Evolutionary conservation across 2,888 invertebrate genomes (phyloP).

Genomic region (Acrobasis suavella): DNA sequence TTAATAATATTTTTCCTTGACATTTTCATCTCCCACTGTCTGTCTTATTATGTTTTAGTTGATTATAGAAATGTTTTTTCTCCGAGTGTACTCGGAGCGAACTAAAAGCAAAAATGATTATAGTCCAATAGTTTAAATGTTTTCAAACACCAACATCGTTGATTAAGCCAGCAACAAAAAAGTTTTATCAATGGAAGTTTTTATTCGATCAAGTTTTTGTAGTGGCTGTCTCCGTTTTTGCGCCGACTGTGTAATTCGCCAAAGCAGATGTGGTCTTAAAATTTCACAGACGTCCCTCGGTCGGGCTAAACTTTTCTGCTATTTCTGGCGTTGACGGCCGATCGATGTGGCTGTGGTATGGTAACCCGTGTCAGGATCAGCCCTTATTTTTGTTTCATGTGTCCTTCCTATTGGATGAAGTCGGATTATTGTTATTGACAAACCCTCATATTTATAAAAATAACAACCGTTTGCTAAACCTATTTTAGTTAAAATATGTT

Average conservation of each 20-base stretch:
- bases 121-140: not conserved
- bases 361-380: conserved; percentile 27
- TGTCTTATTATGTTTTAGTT: conserved; percentile 5
- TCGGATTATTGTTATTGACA: conserved; percentile 1
- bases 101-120: not conserved
- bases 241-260: conserved; percentile 1
- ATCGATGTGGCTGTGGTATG: conserved; percentile 27
- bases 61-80: conserved; percentile 9
- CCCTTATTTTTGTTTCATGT: conserved; percentile 21
- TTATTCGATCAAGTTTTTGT: not conserved
- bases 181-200: not conserved
- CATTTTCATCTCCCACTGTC: conserved; percentile 17
- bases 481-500: too few relatives aligned
- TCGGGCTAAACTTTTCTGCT: conserved; percentile 35
- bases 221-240: not conserved
- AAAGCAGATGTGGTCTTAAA: conserved; percentile 28
- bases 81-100: not conserved
- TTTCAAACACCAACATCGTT: not conserved
- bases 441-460: too few relatives aligned
- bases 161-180: not conserved
- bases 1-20: conserved; percentile 26
- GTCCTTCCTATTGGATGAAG: not conserved
- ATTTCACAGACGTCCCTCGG: conserved; percentile 36
- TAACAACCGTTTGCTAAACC: too few relatives aligned
- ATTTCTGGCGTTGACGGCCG: conserved; percentile 36